Conservation (phyloP, 2,888 invertebrate species). For the Prosapia bicincta region DNA sequence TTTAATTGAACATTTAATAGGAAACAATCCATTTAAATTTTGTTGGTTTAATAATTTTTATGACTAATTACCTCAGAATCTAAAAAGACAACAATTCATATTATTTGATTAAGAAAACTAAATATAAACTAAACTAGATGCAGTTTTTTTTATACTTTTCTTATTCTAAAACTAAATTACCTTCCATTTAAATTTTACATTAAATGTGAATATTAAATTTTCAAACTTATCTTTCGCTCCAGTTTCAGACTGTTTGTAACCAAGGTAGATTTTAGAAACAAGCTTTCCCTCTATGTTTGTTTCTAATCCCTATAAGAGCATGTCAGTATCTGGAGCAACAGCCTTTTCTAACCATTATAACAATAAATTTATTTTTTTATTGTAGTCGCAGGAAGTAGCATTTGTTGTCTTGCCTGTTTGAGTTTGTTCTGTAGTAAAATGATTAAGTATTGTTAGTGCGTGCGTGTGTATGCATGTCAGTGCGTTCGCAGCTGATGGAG, state of each 20-base stretch:
- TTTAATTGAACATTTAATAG: too few relatives aligned
- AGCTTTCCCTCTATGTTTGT: neutral
- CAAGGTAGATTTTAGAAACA: neutral
- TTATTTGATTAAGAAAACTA: too few relatives aligned
- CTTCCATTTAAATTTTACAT: neutral
- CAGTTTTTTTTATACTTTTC: too few relatives aligned
- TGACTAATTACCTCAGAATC: too few relatives aligned
- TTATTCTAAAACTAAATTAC: neutral
- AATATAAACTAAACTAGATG: too few relatives aligned
- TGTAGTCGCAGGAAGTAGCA: neutral
- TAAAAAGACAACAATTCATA: too few relatives aligned
- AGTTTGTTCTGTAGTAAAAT: constrained; percentile 4
- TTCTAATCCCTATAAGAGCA: neutral
- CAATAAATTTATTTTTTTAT: neutral
- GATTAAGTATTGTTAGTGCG: constrained; percentile 3
- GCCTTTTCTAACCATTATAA: neutral
- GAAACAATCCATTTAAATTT: too few relatives aligned
- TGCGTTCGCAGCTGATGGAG: constrained; percentile 11
- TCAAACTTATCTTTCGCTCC: constrained; percentile 6
- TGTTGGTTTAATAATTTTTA: too few relatives aligned
- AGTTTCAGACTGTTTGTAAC: neutral
- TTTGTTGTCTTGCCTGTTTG: constrained; percentile 15
- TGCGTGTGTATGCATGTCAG: constrained; percentile 49
- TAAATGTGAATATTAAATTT: neutral
- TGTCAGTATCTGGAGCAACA: neutral